phyloP scores from a whole-genome alignment of 2,113 vertebrate genomes.

The Vulpes vulpes region DNA sequence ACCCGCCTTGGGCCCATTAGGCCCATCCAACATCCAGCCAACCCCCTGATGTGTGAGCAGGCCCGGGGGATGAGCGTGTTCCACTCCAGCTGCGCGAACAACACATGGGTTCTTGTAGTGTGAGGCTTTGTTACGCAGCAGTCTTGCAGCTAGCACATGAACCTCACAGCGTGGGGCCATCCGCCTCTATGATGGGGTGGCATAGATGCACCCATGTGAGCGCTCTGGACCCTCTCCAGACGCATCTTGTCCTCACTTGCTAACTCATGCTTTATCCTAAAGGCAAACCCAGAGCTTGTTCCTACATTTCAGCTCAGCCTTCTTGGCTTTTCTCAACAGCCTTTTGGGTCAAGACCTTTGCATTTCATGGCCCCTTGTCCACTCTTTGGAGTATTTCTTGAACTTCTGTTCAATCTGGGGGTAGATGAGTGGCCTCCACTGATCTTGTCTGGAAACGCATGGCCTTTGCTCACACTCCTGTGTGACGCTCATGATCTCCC shows the following conservation, averaged over 20 bases:
- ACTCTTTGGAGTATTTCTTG: not conserved
- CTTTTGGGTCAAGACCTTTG: not conserved
- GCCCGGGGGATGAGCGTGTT: not conserved
- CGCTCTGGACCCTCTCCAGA: not conserved
- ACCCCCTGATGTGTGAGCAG: not conserved
- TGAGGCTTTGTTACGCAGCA: not conserved
- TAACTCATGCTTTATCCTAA: not conserved
- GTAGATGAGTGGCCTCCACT: not conserved
- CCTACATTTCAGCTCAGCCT: not conserved
- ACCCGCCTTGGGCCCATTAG: not conserved
- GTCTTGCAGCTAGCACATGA: not conserved
- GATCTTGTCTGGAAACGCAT: not conserved
- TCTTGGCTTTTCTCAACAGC: not conserved
- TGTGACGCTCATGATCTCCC: not conserved
- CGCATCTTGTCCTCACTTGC: not conserved
- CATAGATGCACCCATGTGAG: not conserved
- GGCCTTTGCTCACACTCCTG: not conserved
- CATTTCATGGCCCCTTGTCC: not conserved
- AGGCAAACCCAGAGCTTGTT: not conserved
- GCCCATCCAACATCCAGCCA: not conserved
- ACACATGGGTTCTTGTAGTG: not conserved
- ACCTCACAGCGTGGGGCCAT: too few species aligned
- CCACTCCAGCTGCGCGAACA: not conserved
- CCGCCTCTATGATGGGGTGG: fast-evolving
- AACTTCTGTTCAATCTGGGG: not conserved